Evolutionary conservation across 2,888 invertebrate genomes (phyloP), one percentile per base, ranked within the genome.

Genomic region (Agrochola litura): DNA sequence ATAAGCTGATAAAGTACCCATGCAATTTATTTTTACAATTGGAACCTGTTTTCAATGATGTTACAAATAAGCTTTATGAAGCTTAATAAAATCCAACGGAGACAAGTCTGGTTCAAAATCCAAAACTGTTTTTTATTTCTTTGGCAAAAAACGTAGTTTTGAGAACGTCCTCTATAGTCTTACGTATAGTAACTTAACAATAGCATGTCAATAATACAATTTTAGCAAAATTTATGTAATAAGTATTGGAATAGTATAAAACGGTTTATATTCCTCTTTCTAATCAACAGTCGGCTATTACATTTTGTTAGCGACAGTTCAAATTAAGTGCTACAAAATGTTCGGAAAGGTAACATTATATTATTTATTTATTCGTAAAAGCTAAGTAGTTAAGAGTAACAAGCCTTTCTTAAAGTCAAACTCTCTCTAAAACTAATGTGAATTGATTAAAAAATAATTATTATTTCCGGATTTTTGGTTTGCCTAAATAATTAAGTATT

Each of bases 231-330:
- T 96, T 96, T 95, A 95, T 95, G 93, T 95, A 96, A 96, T 93
- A 92, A 90, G 89, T 90, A 92, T 94, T 92, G 90, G 92, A 95
- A 95, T 94, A 96, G 94, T 96, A 96, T 96, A 96, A 95, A 96
- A 95, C 87, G 94, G 93, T 92, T 92, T 90, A 93, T 92, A 91
- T 89, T 92, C 86, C 87, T 89, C 88, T 85, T 87, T 88, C 89
- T 91, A 87, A 91, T 92, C 91, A 95, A 95, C 96, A 96, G 96
- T 96, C 93, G 88, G 92, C 92, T 92, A 92, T 92, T 93, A 92
- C 89, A 93, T 93, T 92, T 92, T 92, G 92, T 89, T 91, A 91
- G 92, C 92, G 90, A 90, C 93, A 93, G 95, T 96, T 94, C 95
- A 92, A 92, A 90, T 86, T 89, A 94, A 92, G 89, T 89, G 82